phyloP scores from a whole-genome alignment of 2,113 vertebrate genomes.

The Mesocricetus auratus region DNA sequence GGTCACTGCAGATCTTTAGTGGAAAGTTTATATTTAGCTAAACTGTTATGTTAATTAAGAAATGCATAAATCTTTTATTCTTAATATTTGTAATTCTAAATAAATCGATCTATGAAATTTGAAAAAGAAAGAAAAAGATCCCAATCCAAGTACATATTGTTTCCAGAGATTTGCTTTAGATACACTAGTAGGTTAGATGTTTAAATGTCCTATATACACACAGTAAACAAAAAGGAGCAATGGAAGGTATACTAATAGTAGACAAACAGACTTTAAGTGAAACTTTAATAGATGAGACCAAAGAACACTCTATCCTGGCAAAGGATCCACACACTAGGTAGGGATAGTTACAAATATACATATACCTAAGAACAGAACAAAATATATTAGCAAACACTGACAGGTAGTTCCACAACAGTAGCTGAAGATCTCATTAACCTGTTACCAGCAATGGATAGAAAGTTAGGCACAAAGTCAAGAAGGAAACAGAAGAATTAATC shows the following conservation, averaged over 20 bases:
- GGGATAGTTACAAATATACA: not conserved
- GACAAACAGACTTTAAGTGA: not conserved
- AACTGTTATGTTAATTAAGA: constrained; percentile 89
- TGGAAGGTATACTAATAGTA: not conserved
- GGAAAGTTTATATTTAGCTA: constrained; percentile 92
- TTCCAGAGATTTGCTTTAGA: not conserved
- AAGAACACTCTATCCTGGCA: not conserved
- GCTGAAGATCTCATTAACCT: not conserved
- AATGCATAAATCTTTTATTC: constrained; percentile 91
- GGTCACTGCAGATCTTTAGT: constrained; percentile 88
- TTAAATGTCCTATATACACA: not conserved
- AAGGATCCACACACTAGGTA: not conserved
- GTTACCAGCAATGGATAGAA: not conserved
- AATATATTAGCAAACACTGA: not conserved
- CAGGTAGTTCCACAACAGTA: not conserved
- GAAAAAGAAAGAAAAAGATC: constrained; percentile 10
- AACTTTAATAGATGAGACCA: not conserved
- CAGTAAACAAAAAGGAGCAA: not conserved
- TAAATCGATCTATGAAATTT: constrained; percentile 89
- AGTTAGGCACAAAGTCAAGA: too few species aligned
- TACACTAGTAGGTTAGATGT: not conserved
- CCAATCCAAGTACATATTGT: not conserved
- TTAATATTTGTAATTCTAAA: constrained; percentile 89
- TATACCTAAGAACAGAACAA: not conserved
- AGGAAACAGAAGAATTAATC: not conserved